Conservation (phyloP, 1,140 invertebrate species). For the Trichogramma pretiosum region DNA sequence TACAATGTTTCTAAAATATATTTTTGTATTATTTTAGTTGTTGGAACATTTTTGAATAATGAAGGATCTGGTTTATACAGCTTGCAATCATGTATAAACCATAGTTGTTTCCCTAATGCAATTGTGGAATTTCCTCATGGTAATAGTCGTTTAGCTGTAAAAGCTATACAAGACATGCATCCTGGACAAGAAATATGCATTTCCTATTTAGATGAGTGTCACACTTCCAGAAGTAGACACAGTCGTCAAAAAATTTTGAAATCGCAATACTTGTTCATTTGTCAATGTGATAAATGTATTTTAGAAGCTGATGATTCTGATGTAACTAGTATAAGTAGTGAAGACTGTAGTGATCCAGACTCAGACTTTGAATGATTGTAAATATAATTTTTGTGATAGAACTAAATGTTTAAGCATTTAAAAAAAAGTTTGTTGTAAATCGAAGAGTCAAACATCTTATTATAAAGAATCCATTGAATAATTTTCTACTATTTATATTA, state of each 20-base stretch:
- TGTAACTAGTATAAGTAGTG: conserved; percentile 66
- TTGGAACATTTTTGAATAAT: conserved; percentile 82
- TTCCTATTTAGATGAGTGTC: conserved; percentile 84
- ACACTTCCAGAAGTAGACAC: conserved; percentile 69
- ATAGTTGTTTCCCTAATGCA: conserved; percentile 87
- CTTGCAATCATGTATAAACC: conserved; percentile 81
- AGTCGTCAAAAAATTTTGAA: conserved; percentile 72
- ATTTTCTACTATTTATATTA: too few species aligned
- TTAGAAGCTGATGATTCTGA: conserved; percentile 67
- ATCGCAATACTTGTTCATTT: conserved; percentile 81
- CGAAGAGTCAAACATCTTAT: too few species aligned
- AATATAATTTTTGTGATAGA: too few species aligned
- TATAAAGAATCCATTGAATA: too few species aligned
- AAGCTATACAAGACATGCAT: conserved; percentile 65
- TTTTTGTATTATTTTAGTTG: conserved; percentile 52
- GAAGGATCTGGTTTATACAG: conserved; percentile 86
- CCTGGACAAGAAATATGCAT: conserved; percentile 84
- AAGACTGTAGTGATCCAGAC: too few species aligned
- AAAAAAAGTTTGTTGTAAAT: too few species aligned
- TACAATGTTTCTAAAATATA: conserved; percentile 9
- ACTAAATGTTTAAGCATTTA: too few species aligned
- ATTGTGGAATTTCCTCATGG: conserved; percentile 76
- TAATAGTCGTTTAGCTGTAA: conserved; percentile 69
- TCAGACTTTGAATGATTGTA: too few species aligned
- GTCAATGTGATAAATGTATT: conserved; percentile 72